Base-by-base conservation (phyloP, 2,888 invertebrate genomes). In the Apodemia duryi region DNA sequence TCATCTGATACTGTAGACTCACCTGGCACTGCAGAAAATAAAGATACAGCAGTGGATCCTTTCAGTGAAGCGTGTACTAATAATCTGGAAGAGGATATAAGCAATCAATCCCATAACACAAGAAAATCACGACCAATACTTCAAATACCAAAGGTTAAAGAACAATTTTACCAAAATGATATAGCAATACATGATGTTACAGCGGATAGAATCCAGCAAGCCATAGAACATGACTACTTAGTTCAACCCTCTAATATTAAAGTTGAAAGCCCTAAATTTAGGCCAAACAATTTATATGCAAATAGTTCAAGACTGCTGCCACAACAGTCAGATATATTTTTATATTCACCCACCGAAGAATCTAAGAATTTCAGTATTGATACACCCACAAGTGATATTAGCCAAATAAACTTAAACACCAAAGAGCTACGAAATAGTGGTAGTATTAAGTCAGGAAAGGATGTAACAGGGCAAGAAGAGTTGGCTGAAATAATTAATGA, bases 401-500 rank as follows among this genome's bases (percentile, higher is more conserved):
- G 90, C 80, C 91, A 91, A 83, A 88, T 91, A 72, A 90, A 86
- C 69, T 74, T 91, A 66, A 87, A 79, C 75, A 80, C 85, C 81
- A 91, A 84, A 86, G 89, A 91, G 67, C 73, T 81, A 29, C 72
- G 77, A 21, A 82, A 85, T 54, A 89, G 78, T 70, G 87, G 87
- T 52, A 88, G 90, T 71, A 72, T 90, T 41, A 91, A 91, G 73
- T 90, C 88, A 10, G 82, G 85, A 0, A 89, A 89, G 72, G 91
- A 90, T 1, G 75, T 87, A 5, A 91, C 88, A 0, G 92, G 92
- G 2, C 95, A 97, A 79, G 96, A 96, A 70, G 97, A 97, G 79
- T 90, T 97, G 67, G 94, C 96, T 3, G 97, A 97, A 86, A 96
- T 97, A 63, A 96, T 97, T 80, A 96, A 95, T 77, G 97, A 97